Percentiles rank a stretch among this genome's conserved stretches.
Conservation (phyloP, 1,140 invertebrate species). For the Lepidurus apus region DNA sequence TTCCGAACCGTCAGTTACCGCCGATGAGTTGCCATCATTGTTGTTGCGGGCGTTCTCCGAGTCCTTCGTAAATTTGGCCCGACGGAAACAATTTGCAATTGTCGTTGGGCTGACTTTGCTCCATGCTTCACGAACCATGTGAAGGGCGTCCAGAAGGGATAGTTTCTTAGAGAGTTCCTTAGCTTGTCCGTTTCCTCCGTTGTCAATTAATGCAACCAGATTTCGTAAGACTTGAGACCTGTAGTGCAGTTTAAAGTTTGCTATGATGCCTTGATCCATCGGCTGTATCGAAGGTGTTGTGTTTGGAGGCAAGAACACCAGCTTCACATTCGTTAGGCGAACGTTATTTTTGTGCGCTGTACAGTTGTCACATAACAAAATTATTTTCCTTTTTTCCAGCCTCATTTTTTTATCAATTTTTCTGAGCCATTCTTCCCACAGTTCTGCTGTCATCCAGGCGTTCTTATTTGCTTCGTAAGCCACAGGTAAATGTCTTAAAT, state of each 20-base stretch:
- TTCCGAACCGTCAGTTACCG: background rate
- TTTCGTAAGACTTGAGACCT: background rate
- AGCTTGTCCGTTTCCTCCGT: background rate
- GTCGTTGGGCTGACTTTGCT: background rate
- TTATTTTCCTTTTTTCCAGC: background rate
- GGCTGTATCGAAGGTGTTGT: background rate
- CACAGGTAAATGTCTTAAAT: background rate
- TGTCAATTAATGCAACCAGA: background rate
- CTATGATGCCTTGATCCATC: background rate
- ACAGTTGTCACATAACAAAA: background rate
- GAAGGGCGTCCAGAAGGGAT: background rate
- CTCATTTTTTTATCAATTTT: background rate
- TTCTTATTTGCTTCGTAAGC: background rate
- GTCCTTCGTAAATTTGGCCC: background rate
- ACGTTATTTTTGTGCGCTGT: background rate
- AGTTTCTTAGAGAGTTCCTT: background rate
- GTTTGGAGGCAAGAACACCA: background rate
- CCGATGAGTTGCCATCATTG: background rate
- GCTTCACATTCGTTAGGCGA: background rate
- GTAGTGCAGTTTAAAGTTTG: background rate
- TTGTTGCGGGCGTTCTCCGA: background rate
- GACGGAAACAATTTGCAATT: background rate
- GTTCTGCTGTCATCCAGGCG: background rate
- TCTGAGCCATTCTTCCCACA: background rate
- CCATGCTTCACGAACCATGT: background rate